phyloP scores from a whole-genome alignment of 1,140 invertebrate species.

The Dendrolimus punctatus region DNA sequence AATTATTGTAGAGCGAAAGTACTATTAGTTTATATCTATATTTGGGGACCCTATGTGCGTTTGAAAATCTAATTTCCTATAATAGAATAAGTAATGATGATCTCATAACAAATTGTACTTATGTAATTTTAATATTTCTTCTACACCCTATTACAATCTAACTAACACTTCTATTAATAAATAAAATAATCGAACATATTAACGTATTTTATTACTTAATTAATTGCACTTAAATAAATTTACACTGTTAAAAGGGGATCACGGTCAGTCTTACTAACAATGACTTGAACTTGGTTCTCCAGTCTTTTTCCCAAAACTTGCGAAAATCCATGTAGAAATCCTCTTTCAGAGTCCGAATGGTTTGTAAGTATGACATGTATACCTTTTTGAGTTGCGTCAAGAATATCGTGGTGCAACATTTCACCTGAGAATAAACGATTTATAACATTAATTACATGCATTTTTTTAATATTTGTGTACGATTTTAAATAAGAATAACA shows the following conservation, averaged over 20 bases:
- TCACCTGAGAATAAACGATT: constrained; percentile 75
- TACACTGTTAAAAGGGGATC: constrained; percentile 78
- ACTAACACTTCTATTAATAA: neutral
- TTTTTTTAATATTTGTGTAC: no score
- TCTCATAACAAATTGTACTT: constrained; percentile 19
- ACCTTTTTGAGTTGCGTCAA: constrained; percentile 87
- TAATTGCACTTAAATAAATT: constrained; percentile 18
- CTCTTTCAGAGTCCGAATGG: constrained; percentile 96
- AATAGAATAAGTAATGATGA: constrained; percentile 32
- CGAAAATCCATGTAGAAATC: constrained; percentile 81
- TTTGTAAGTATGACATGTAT: constrained; percentile 91
- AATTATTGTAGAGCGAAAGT: constrained; percentile 38
- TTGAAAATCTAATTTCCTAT: constrained; percentile 6
- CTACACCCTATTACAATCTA: constrained; percentile 3
- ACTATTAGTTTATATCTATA: constrained; percentile 11
- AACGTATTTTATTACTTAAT: constrained; percentile 5
- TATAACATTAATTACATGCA: neutral
- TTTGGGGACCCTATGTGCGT: constrained; percentile 8
- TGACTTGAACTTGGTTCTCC: constrained; percentile 75
- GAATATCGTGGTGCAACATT: constrained; percentile 96
- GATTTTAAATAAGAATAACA: no score
- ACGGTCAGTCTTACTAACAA: constrained; percentile 81
- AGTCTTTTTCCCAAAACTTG: constrained; percentile 67
- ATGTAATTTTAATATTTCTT: constrained; percentile 1
- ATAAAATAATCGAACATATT: constrained; percentile 4